These are phyloP conservation scores for Chlorocebus sabaeus DNA, from an alignment of 2,113 vertebrate genomes.

Conservation along the genomic window DNA sequence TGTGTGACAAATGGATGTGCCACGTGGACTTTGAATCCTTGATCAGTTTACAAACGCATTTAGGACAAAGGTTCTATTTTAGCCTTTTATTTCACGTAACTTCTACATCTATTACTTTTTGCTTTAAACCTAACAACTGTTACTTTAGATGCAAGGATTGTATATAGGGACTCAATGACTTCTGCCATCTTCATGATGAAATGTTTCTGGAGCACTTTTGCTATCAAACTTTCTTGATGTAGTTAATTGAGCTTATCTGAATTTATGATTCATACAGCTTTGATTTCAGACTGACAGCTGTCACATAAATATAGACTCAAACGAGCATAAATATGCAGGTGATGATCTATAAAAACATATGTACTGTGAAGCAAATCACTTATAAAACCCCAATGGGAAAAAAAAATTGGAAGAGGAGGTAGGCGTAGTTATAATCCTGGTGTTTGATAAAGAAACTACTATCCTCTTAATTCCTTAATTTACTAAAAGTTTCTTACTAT, in stretches of 20 bases:
- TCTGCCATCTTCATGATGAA: background rate
- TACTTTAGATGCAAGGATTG: background rate
- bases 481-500: background rate
- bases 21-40: background rate
- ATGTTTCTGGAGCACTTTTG: background rate
- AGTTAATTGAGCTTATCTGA: constrained; percentile 38
- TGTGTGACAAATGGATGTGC: background rate
- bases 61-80: background rate
- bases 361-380: background rate
- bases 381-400: background rate
- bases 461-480: background rate
- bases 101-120: background rate
- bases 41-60: background rate
- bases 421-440: background rate
- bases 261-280: constrained; percentile 48
- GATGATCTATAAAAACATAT: constrained; percentile 49
- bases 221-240: background rate
- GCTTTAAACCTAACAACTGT: background rate
- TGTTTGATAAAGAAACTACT: background rate
- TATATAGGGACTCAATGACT: background rate
- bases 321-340: constrained; percentile 57
- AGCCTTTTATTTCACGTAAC: background rate
- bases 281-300: constrained; percentile 67
- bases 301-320: constrained; percentile 64
- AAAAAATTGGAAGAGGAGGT: background rate